These are phyloP conservation scores for Drosophila pandora DNA, from an alignment of 1,140 invertebrate genomes.

Conservation along the genomic window DNA sequence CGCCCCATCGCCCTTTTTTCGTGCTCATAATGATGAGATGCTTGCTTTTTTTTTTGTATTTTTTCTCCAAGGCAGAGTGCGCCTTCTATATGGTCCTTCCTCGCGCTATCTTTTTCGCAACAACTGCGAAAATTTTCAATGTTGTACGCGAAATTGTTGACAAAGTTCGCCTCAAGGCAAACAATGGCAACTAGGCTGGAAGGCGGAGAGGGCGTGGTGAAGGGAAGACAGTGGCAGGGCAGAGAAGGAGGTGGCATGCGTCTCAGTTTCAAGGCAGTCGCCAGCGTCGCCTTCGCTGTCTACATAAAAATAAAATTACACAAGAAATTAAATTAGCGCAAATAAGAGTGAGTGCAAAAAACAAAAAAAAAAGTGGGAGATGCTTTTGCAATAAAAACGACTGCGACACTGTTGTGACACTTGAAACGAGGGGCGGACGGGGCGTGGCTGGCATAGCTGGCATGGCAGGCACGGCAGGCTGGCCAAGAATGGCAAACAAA, in stretches of 20 bases:
- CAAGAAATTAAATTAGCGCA: conserved; percentile 81
- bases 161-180: conserved; percentile 81
- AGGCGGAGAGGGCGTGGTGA: background rate
- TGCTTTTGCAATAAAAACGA: conserved; percentile 74
- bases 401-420: conserved; percentile 74
- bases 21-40: conserved; percentile 63
- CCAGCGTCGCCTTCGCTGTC: conserved; percentile 54
- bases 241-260: background rate
- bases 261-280: conserved; percentile 76
- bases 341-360: conserved; percentile 57
- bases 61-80: conserved; percentile 1
- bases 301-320: conserved; percentile 81
- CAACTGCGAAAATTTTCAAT: conserved; percentile 72
- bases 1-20: conserved; percentile 37
- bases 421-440: conserved; percentile 35
- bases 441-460: background rate
- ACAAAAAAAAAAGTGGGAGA: conserved; percentile 11
- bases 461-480: background rate
- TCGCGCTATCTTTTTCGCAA: conserved; percentile 60
- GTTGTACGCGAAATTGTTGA: conserved; percentile 79
- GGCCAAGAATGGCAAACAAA: conserved; percentile 22
- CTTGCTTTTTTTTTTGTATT: conserved; percentile 1
- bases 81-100: background rate
- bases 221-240: background rate
- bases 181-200: conserved; percentile 37